These are phyloP conservation scores for Drosophila eohydei DNA, from an alignment of 2,888 invertebrate species.

Conservation along the genomic window DNA sequence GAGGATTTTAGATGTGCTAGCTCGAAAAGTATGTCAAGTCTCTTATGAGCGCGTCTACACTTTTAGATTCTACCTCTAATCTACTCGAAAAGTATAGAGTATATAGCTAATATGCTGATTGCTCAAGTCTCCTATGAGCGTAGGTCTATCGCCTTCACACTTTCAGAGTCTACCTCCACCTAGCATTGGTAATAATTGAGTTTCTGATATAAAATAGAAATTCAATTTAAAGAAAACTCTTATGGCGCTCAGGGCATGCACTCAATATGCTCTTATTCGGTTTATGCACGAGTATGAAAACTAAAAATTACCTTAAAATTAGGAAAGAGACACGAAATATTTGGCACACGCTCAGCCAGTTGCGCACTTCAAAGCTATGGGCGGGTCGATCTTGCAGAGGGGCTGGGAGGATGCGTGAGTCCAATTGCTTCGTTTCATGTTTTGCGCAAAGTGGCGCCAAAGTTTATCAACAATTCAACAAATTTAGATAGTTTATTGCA, in stretches of 20 bases:
- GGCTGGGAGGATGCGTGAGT: background rate
- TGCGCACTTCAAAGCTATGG: conserved; percentile 46
- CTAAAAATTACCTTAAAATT: background rate
- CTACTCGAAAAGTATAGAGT: no score
- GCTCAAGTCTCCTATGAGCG: no score
- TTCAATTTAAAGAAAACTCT: background rate
- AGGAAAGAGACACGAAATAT: conserved; percentile 12
- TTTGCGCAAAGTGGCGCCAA: conserved; percentile 79
- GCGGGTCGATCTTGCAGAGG: background rate
- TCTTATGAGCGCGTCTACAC: no score
- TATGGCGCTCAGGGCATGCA: no score
- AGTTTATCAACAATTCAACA: conserved; percentile 82
- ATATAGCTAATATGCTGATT: no score
- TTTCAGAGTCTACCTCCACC: no score
- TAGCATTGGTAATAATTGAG: no score
- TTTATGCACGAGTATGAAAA: background rate
- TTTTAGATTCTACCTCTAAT: no score
- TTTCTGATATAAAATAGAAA: background rate
- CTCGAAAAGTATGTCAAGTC: no score
- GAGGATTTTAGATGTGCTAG: no score
- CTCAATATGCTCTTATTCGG: background rate
- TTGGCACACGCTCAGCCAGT: conserved; percentile 30
- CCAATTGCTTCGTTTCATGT: conserved; percentile 67
- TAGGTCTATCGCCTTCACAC: no score
- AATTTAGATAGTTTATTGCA: conserved; percentile 80